Conservation (phyloP, 2,888 invertebrate species). For the Exephanes ischioxanthus region DNA sequence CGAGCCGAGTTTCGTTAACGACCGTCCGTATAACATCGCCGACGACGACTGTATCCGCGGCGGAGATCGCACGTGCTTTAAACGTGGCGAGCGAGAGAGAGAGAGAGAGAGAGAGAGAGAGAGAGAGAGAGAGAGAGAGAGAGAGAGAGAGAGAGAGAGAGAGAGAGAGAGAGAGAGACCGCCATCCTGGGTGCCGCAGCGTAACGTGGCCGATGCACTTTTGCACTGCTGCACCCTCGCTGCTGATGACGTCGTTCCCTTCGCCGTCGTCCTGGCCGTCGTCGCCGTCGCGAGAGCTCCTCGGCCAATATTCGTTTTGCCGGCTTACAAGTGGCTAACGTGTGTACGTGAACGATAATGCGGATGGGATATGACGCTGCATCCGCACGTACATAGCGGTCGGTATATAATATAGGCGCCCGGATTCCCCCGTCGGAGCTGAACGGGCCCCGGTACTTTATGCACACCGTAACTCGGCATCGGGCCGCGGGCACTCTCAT, state of each 20-base stretch:
- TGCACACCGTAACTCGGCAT: conserved; percentile 68
- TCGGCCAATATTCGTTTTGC: conserved; percentile 73
- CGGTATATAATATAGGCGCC: conserved; percentile 60
- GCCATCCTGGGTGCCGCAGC: conserved; percentile 20
- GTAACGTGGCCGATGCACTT: conserved; percentile 53
- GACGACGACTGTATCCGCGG: conserved; percentile 74
- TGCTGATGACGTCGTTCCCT: conserved; percentile 1
- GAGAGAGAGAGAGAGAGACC: background rate
- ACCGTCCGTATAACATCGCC: conserved; percentile 64
- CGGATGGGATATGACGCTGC: conserved; percentile 45
- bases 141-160: background rate
- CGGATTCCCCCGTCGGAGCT: conserved; percentile 22
- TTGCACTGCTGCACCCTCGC: conserved; percentile 40
- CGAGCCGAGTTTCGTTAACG: conserved; percentile 77
- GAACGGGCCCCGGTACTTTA: conserved; percentile 62
- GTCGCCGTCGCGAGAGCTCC: background rate
- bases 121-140: background rate
- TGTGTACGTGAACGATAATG: conserved; percentile 54
- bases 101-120: background rate
- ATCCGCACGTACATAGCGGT: conserved; percentile 11
- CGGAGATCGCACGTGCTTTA: conserved; percentile 53
- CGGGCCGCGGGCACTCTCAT: conserved; percentile 47
- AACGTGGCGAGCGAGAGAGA: conserved; percentile 11
- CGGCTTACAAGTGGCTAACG: conserved; percentile 74
- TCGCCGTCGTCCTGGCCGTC: background rate